phyloP scores from a whole-genome alignment of 1,140 invertebrate genomes.

The Drosophila eugracilis region DNA sequence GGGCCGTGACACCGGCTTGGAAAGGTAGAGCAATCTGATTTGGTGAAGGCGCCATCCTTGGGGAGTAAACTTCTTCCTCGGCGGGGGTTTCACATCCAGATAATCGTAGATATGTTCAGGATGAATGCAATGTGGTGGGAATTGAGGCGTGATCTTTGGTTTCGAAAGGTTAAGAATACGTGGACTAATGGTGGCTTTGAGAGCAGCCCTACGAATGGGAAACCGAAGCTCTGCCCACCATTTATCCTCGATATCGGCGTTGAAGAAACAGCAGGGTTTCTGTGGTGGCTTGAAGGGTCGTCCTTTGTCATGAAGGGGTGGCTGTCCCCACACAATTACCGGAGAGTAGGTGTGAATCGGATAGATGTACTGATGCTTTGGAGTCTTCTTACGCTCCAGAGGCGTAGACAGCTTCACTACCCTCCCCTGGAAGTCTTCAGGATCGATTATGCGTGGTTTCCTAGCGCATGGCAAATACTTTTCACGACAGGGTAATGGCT shows the following conservation, averaged over 20 bases:
- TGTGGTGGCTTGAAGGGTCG: conserved; percentile 51
- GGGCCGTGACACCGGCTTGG: conserved; percentile 58
- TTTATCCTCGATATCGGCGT: conserved; percentile 58
- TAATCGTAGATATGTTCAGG: conserved; percentile 26
- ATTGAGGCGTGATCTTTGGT: conserved; percentile 56
- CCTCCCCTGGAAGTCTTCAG: conserved; percentile 2
- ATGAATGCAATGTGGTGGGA: conserved; percentile 63
- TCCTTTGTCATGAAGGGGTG: conserved; percentile 56
- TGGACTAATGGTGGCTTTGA: conserved; percentile 50
- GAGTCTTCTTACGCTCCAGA: conserved; percentile 45
- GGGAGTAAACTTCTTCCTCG: conserved; percentile 63
- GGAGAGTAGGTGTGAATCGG: conserved; percentile 49
- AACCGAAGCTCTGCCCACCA: conserved; percentile 69
- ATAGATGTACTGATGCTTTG: conserved; percentile 35
- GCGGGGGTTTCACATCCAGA: conserved; percentile 26
- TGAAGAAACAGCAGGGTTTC: conserved; percentile 61
- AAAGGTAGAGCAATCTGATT: conserved; percentile 67
- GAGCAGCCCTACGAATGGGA: conserved; percentile 51
- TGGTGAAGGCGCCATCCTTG: conserved; percentile 71
- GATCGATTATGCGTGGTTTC: conserved; percentile 5
- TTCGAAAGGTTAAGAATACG: conserved; percentile 63
- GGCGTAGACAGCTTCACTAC: conserved; percentile 38
- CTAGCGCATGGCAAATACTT: conserved; percentile 51
- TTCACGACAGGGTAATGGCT: conserved; percentile 34
- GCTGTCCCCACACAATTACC: conserved; percentile 62